Conservation (phyloP, 2,888 invertebrate species). For the Exephanes ischioxanthus region DNA sequence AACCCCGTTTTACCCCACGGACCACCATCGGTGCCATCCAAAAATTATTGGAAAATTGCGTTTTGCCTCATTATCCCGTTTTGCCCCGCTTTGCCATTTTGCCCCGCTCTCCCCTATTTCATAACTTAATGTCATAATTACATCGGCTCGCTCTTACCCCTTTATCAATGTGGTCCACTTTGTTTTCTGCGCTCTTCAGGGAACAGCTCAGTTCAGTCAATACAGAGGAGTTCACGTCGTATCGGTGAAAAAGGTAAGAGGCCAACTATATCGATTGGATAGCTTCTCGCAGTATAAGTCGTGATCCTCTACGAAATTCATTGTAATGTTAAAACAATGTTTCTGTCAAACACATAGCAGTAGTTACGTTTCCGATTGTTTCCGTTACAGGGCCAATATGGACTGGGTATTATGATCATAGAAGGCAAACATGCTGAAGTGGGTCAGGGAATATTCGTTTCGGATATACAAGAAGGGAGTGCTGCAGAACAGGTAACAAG, state of each 20-base stretch:
- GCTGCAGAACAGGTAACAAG: conserved; percentile 92
- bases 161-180: not conserved
- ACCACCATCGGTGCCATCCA: too few relatives aligned
- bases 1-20: too few relatives aligned
- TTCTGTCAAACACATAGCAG: not conserved
- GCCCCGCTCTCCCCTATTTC: too few relatives aligned
- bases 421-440: conserved; percentile 97
- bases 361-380: not conserved
- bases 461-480: conserved; percentile 96
- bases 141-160: too few relatives aligned
- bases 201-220: conserved; percentile 68
- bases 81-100: too few relatives aligned
- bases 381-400: conserved; percentile 89
- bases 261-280: not conserved
- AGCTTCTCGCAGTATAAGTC: not conserved
- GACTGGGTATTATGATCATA: conserved; percentile 97
- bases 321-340: not conserved
- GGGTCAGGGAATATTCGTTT: conserved; percentile 96
- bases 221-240: conserved; percentile 93
- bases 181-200: conserved; percentile 10
- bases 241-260: conserved; percentile 92
- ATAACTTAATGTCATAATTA: too few relatives aligned
- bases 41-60: too few relatives aligned
- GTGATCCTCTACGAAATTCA: not conserved
- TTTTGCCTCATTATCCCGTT: too few relatives aligned